Percentiles rank a stretch among this genome's conserved stretches.
phyloP scores from a whole-genome alignment of 2,888 invertebrate genomes.

The Drosophila prolongata region DNA sequence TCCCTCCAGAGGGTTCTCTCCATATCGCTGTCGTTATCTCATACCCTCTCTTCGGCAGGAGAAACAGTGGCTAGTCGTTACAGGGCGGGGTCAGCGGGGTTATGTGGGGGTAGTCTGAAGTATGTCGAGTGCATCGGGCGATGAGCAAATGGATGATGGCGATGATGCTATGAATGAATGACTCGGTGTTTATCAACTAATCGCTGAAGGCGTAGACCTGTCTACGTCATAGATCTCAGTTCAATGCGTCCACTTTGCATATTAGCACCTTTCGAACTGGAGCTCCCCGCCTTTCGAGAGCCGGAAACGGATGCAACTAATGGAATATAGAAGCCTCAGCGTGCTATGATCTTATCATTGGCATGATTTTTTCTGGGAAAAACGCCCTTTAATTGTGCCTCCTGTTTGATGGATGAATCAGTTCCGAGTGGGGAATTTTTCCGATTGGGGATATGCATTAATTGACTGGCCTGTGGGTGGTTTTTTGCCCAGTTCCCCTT shows the following conservation, averaged over 20 bases:
- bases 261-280: slow-evolving; percentile 67
- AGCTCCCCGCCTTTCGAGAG: slow-evolving; percentile 30
- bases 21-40: slow-evolving; percentile 9
- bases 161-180: slow-evolving; percentile 37
- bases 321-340: slow-evolving; percentile 37
- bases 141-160: slow-evolving; percentile 46
- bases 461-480: slow-evolving; percentile 1
- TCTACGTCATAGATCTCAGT: slow-evolving; percentile 51
- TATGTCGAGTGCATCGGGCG: slow-evolving; percentile 66
- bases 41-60: slow-evolving; percentile 45
- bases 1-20: slow-evolving; percentile 25
- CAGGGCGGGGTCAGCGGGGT: slow-evolving; percentile 10
- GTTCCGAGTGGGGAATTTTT: slow-evolving; percentile 19
- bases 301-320: slow-evolving; percentile 70
- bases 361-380: slow-evolving; percentile 72
- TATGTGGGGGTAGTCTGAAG: slow-evolving; percentile 17
- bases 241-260: slow-evolving; percentile 56
- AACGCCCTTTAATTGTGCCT: slow-evolving; percentile 58
- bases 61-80: slow-evolving; percentile 35
- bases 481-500: slow-evolving; percentile 19
- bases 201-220: slow-evolving; percentile 51
- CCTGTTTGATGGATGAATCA: slow-evolving; percentile 49
- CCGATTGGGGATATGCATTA: slow-evolving; percentile 19
- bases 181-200: slow-evolving; percentile 18
- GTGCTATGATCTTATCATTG: slow-evolving; percentile 63